Base-by-base conservation (phyloP, 2,113 vertebrate genomes). In the Sinocyclocheilus anshuiensis region DNA sequence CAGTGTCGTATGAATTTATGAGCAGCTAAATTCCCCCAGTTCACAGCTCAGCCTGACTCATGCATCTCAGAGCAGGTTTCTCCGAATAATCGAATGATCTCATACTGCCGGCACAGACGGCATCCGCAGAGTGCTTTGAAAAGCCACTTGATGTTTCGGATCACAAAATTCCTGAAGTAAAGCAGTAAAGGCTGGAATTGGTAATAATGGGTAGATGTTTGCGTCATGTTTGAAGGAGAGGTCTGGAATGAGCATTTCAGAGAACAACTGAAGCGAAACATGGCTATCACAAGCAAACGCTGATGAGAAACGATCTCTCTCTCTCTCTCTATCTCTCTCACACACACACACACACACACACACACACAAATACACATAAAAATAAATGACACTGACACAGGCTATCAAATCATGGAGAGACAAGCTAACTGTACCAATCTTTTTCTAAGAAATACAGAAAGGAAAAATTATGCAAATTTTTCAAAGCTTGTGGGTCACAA, bases 201-300 rank as follows among this genome's bases (percentile, higher is more conserved):
- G 33, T 15, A 61, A 57, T 61, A 39, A 80, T 39, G 77, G 33
- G 6, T 39, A 57, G 29, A 79, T 24, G 57, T 42, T 24, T 24
- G 77, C 7, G 20, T 80, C 33, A 80, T 63, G 57, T 61, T 80
- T 80, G 57, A 39, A 80, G 55, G 33, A 61, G 36, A 80, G 77
- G 22, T n/a, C 33, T 59, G 33, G 55, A 79, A 61, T 61, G 74
- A 26, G 74, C n/a, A 76, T 50, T 76, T 76, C 74, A 76, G 42
- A 76, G 45, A 24, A 76, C 55, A 61, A 61, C 4, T 36, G 55
- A 61, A 59, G 77, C 29, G 22, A 63, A 50, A 24, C 74, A 76
- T 50, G n/a, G 74, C 55, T 42, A 80, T 63, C 77, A 61, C 77
- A 61, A 79, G 26, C 55, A 42, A 63, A 59, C 12, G 3, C 50